A percentile compares a stretch with the other conserved stretches of the same genome.
phyloP scores from a whole-genome alignment of 2,113 vertebrate genomes.

The Solea senegalensis region DNA sequence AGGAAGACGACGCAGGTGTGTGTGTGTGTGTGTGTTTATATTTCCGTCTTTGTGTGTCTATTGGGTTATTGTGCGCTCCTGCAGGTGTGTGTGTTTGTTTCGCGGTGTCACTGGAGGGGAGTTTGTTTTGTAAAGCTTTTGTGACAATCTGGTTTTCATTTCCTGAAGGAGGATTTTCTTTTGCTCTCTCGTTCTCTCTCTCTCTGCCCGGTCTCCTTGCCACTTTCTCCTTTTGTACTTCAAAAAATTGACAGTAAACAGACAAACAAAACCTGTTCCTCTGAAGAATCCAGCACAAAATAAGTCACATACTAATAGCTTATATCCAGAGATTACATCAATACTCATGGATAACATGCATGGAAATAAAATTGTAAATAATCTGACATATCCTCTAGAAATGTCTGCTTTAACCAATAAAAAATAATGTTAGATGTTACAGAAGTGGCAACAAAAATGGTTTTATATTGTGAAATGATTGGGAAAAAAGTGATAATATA shows the following conservation, averaged over 20 bases:
- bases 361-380: no score
- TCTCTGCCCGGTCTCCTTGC: slow-evolving; percentile 21
- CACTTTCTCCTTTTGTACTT: slow-evolving; percentile 37
- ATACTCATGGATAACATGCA: no score
- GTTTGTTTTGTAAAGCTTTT: slow-evolving; percentile 62
- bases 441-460: no score
- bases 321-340: no score
- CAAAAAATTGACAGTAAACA: slow-evolving; percentile 25
- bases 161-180: slow-evolving; percentile 62
- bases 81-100: slow-evolving; percentile 15
- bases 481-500: no score
- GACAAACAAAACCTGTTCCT: slow-evolving; percentile 1
- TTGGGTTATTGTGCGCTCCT: background rate
- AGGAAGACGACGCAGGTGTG: slow-evolving; percentile 25
- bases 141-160: slow-evolving; percentile 69
- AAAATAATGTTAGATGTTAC: no score
- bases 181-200: background rate
- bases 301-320: slow-evolving; percentile 10
- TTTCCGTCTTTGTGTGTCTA: slow-evolving; percentile 5
- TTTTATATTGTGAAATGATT: no score
- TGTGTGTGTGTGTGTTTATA: slow-evolving; percentile 11
- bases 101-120: slow-evolving; percentile 26
- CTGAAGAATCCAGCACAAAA: slow-evolving; percentile 25
- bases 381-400: no score
- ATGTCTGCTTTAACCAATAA: no score